Percentiles rank a stretch among this genome's conserved stretches.
These are phyloP conservation scores for Leuciscus waleckii DNA, from an alignment of 2,797 vertebrate genomes.

Conservation along the genomic window DNA sequence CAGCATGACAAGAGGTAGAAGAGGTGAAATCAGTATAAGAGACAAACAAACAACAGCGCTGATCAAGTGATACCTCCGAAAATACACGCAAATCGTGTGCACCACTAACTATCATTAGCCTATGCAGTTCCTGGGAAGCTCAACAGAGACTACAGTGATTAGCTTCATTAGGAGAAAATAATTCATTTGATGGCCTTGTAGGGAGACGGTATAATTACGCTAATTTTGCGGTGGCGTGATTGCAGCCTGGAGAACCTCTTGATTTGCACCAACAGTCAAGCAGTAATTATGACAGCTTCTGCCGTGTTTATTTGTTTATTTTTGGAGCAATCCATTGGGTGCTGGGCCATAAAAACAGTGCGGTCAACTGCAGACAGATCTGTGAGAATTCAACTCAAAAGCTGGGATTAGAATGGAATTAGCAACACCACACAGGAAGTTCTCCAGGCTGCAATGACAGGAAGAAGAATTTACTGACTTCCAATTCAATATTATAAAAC, in stretches of 20 bases:
- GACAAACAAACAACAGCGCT: constrained; percentile 34
- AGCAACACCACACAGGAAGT: not conserved
- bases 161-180: constrained; percentile 57
- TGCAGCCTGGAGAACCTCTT: constrained; percentile 59
- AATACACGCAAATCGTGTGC: constrained; percentile 44
- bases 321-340: constrained; percentile 1
- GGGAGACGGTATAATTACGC: constrained; percentile 58
- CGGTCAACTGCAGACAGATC: constrained; percentile 23
- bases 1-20: not conserved
- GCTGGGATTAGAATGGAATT: not conserved
- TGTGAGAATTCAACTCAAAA: not conserved
- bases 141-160: constrained; percentile 51
- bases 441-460: not conserved
- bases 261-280: constrained; percentile 58
- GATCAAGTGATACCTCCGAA: constrained; percentile 19
- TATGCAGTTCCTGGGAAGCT: constrained; percentile 44
- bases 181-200: constrained; percentile 46
- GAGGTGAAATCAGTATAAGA: constrained; percentile 9
- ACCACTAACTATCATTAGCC: constrained; percentile 29
- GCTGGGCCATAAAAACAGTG: not conserved
- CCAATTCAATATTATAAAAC: not conserved
- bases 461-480: not conserved
- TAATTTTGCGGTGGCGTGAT: constrained; percentile 53
- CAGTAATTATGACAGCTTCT: constrained; percentile 57
- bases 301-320: constrained; percentile 21